These are phyloP conservation scores for Zaprionus kolodkinae DNA, from an alignment of 1,140 invertebrate genomes.

Conservation along the genomic window DNA sequence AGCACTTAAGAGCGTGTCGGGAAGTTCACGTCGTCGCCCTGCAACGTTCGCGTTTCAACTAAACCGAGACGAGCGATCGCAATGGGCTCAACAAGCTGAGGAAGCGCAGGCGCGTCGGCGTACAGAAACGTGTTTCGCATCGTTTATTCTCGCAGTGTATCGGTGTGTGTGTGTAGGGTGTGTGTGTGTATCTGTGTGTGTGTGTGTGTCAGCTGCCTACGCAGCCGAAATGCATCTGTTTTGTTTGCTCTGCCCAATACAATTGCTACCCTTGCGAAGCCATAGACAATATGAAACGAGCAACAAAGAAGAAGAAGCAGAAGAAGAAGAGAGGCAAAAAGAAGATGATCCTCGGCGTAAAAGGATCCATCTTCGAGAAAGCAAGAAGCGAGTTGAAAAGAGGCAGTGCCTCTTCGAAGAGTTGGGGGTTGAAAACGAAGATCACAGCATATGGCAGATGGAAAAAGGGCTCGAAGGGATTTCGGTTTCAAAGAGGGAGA, in stretches of 20 bases:
- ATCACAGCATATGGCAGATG: conserved; percentile 45
- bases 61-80: conserved; percentile 71
- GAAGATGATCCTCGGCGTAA: conserved; percentile 65
- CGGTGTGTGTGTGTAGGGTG: conserved; percentile 16
- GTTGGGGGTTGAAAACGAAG: not conserved
- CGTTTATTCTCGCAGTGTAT: conserved; percentile 16
- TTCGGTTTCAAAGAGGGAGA: conserved; percentile 13
- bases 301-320: conserved; percentile 30
- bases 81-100: conserved; percentile 30
- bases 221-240: conserved; percentile 72
- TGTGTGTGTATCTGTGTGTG: conserved; percentile 24
- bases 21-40: conserved; percentile 62
- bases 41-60: conserved; percentile 73
- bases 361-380: conserved; percentile 62
- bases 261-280: conserved; percentile 50
- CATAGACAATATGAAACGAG: conserved; percentile 41
- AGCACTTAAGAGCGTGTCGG: conserved; percentile 41
- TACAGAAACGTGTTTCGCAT: conserved; percentile 71
- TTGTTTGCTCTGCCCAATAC: conserved; percentile 51
- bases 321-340: conserved; percentile 28
- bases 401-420: not conserved
- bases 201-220: conserved; percentile 46
- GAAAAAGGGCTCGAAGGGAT: not conserved
- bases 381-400: not conserved
- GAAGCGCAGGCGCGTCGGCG: conserved; percentile 4